Evolutionary conservation across 1,140 invertebrate species (phyloP).

Genomic region (Periplaneta americana): DNA sequence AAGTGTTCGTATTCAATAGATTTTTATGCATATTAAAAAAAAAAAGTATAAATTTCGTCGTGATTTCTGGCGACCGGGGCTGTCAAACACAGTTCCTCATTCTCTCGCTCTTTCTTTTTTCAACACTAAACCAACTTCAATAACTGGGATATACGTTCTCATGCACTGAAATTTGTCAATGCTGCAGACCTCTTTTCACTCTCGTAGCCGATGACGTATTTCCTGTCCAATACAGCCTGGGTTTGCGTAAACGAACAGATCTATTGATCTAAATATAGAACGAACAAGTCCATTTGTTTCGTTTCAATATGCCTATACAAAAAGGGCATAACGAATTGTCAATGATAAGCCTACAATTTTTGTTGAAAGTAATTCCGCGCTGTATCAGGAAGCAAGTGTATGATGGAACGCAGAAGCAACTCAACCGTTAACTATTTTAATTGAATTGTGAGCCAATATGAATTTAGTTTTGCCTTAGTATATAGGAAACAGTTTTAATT

Average conservation of each 20-base stretch:
- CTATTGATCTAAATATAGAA: background rate
- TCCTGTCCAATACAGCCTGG: background rate
- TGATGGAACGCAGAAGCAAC: background rate
- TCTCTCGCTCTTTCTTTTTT: background rate
- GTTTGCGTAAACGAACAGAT: background rate
- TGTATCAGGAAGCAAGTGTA: background rate
- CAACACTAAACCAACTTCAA: background rate
- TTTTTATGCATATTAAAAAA: no score
- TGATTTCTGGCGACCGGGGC: no score
- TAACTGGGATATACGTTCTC: no score
- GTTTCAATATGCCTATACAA: background rate
- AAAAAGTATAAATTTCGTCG: no score
- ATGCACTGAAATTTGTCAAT: background rate
- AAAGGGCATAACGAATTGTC: background rate
- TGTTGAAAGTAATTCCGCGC: background rate
- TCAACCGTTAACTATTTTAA: background rate
- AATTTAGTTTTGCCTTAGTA: no score
- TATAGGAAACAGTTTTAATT: no score
- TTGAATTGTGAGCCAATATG: background rate
- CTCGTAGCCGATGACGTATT: background rate
- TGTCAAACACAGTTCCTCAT: no score
- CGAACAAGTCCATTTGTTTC: background rate
- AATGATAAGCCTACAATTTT: background rate
- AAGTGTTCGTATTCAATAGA: no score
- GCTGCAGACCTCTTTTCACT: background rate